A percentile compares a stretch with the other conserved stretches of the same genome.
phyloP scores from a whole-genome alignment of 2,888 invertebrate species.

The Pseudococcus longispinus region DNA sequence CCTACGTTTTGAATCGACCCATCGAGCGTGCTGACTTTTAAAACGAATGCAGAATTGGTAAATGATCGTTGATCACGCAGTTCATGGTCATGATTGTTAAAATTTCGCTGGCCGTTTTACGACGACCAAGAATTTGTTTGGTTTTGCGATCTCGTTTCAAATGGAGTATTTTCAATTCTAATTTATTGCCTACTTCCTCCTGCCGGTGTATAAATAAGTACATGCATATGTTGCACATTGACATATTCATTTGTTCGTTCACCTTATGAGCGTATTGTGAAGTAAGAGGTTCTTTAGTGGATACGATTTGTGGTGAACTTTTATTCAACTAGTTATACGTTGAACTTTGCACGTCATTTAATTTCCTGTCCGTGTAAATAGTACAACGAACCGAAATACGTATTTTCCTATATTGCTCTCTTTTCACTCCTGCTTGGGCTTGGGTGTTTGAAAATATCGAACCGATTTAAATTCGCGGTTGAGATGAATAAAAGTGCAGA shows the following conservation, averaged over 20 bases:
- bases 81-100: not conserved
- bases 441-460: not conserved
- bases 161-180: not conserved
- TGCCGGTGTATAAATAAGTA: not conserved
- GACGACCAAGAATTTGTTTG: not conserved
- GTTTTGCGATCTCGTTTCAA: not conserved
- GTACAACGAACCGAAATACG: not conserved
- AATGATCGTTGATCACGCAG: not conserved
- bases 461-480: not conserved
- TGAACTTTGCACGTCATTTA: conserved; percentile 16
- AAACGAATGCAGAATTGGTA: not conserved
- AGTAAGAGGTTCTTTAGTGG: not conserved
- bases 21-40: not conserved
- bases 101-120: not conserved
- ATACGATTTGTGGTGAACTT: not conserved
- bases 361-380: conserved; percentile 11
- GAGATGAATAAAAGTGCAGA: not conserved
- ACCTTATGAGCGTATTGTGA: not conserved
- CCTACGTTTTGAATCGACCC: not conserved
- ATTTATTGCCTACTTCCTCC: conserved; percentile 5
- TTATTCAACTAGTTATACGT: not conserved
- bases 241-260: not conserved
- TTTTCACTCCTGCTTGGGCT: too few relatives aligned
- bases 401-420: not conserved
- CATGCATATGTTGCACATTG: not conserved